A percentile compares a stretch with the other conserved stretches of the same genome.
Evolutionary conservation across 2,797 vertebrate genomes (phyloP).

Genomic region (Xenentodon cancila): DNA sequence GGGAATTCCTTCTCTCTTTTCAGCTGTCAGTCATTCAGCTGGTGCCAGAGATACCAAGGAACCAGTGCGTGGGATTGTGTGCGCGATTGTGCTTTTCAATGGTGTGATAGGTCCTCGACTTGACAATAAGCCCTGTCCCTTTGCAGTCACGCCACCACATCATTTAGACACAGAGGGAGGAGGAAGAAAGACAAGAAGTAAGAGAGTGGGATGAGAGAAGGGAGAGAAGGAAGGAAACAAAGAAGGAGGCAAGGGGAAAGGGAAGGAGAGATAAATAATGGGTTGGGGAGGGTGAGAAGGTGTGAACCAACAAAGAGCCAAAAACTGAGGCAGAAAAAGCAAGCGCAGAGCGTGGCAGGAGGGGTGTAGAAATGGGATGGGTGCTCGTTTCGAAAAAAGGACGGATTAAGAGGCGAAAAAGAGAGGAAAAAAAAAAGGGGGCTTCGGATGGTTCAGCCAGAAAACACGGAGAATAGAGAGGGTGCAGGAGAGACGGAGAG

Average conservation of each 20-base stretch:
- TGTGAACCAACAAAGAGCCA: slow-evolving; percentile 18
- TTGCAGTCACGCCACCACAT: slow-evolving; percentile 73
- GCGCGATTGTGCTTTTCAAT: slow-evolving; percentile 61
- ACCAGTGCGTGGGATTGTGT: slow-evolving; percentile 49
- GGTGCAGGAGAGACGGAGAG: slow-evolving; percentile 52
- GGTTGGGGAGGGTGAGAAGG: background rate
- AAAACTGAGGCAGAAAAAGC: slow-evolving; percentile 45
- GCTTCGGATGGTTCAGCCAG: slow-evolving; percentile 72
- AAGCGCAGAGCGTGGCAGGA: slow-evolving; percentile 67
- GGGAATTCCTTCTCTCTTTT: slow-evolving; percentile 78
- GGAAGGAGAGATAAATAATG: slow-evolving; percentile 7
- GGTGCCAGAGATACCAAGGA: slow-evolving; percentile 75
- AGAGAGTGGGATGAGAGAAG: slow-evolving; percentile 13
- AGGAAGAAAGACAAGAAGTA: slow-evolving; percentile 2
- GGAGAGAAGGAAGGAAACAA: slow-evolving; percentile 16
- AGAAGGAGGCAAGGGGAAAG: background rate
- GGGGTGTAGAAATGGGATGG: slow-evolving; percentile 57
- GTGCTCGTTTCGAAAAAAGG: slow-evolving; percentile 44
- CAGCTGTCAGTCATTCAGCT: slow-evolving; percentile 73
- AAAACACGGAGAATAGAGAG: slow-evolving; percentile 61
- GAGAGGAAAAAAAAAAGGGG: slow-evolving; percentile 11
- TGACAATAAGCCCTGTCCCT: slow-evolving; percentile 73
- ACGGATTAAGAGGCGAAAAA: slow-evolving; percentile 57
- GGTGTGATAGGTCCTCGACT: slow-evolving; percentile 65
- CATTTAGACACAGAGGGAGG: slow-evolving; percentile 48